Evolutionary conservation across 2,888 invertebrate species (phyloP), one percentile per base, ranked within the genome.

Genomic region (Rotaria sp.): DNA sequence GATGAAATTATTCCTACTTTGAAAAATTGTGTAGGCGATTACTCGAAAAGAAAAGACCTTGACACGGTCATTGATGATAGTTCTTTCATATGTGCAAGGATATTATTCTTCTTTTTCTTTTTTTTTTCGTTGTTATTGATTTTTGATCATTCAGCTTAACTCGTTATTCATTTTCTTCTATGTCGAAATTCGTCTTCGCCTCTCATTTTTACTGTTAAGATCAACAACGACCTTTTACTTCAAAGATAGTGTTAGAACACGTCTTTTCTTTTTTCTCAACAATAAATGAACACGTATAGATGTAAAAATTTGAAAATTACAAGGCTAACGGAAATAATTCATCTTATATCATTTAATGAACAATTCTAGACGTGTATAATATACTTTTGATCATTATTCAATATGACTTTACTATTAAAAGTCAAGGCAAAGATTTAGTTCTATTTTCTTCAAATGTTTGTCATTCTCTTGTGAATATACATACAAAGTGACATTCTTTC

Each of bases 261-360:
- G 67, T 67, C 35, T 67, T 26, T 67, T 35, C 35, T 26, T 67
- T 35, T 35, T 18, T 30, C 13, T 35, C 55, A 15, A 18, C 11
- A 67, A 18, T 5, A 35, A 55, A 35, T 67, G 67, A 67, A 67
- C 67, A 67, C 67, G 67, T 67, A 21, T 35, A 18, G 11, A 67
- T 30, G 15, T 21, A 35, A 67, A 67, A 15, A 3, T 15, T 35
- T 35, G 15, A 26, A 67, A 35, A 67, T 21, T 26, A 5, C 35
- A 67, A 67, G 67, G 67, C 21, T 67, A 67, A 67, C 67, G 67
- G 67, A 67, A 67, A 67, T 67, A 67, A 35, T 3, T 38, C 67
- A 67, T 67, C 67, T 21, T 21, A 35, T 5, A 5, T 35, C 15
- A 5, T 67, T 21, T 67, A 21, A 67, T 67, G 30, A 67, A 67